Evolutionary conservation across 2,888 invertebrate genomes (phyloP), one percentile per base, ranked within the genome.

Genomic region (Brachyptera risi): DNA sequence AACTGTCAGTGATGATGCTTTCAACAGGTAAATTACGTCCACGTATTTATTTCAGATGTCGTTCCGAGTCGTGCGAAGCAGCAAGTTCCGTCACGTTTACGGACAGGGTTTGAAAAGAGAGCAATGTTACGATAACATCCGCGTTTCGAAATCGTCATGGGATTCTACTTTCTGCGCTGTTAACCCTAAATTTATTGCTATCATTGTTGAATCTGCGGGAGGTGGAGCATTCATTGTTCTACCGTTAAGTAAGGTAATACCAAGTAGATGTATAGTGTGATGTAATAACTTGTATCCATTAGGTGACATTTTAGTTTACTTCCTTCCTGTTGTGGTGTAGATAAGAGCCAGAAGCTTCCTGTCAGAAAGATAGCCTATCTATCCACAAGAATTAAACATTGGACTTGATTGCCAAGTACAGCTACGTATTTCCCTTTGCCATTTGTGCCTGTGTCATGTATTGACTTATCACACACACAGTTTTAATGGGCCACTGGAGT

Each of bases 131-230:
- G 97, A 98, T 80, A 96, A 96, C 78, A 88, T 98, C 72, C 83
- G 95, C 75, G 96, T 97, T 67, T 96, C 96, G 66, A 95, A 96
- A 77, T 96, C 96, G 74, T 96, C 96, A 58, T 97, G 97, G 92
- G 98, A 98, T 76, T 94, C 96, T 65, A 95, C 95, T 68, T 97
- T 97, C 78, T 97, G 96, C 82, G 94, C 96, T 68, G 96, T 97
- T 71, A 98, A 98, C 79, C 97, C 97, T 56, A 96, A 96, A 78
- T 96, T 96, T 79, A 80, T 97, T 74, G 96, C 97, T 68, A 93
- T 96, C 72, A 96, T 96, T 74, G 95, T 96, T 50, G 97, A 98
- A 77, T 94, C 94, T 58, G 96, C 95, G 61, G 96, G 96, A 63
- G 96, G 96, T 69, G 96, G 96, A 68, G 94, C 95, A 70, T 96